Percentiles rank a stretch among this genome's conserved stretches.
Evolutionary conservation across 2,113 vertebrate genomes (phyloP).

Genomic region (Nyctereutes procyonoides): DNA sequence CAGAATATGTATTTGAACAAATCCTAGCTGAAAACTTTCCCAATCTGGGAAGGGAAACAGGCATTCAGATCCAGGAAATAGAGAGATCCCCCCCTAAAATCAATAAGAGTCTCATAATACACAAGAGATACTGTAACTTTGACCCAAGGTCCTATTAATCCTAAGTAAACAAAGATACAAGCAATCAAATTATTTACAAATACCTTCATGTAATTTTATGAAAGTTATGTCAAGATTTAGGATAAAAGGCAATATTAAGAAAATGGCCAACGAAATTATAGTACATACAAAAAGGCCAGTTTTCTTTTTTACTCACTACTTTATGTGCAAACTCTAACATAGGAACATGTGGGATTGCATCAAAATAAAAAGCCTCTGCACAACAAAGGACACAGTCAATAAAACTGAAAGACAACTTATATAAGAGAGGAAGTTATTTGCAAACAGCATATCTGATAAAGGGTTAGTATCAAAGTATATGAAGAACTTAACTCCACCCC

Average conservation of each 20-base stretch:
- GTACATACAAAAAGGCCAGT: neutral
- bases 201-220: neutral
- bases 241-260: neutral
- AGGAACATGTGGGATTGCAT: neutral
- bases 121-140: neutral
- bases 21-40: too few species aligned
- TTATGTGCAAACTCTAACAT: neutral
- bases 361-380: neutral
- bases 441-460: neutral
- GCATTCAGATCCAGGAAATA: too few species aligned
- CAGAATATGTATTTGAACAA: too few species aligned
- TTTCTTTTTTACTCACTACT: neutral
- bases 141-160: neutral
- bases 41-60: too few species aligned
- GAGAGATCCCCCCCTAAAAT: too few species aligned
- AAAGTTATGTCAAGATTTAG: neutral
- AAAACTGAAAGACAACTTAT: neutral
- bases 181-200: neutral
- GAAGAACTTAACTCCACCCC: neutral
- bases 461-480: neutral
- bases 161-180: neutral
- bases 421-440: neutral
- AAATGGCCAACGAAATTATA: neutral
- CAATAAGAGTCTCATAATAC: neutral
- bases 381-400: neutral